Evolutionary conservation across 2,113 vertebrate species (phyloP).

Genomic region (Scophthalmus maximus): DNA sequence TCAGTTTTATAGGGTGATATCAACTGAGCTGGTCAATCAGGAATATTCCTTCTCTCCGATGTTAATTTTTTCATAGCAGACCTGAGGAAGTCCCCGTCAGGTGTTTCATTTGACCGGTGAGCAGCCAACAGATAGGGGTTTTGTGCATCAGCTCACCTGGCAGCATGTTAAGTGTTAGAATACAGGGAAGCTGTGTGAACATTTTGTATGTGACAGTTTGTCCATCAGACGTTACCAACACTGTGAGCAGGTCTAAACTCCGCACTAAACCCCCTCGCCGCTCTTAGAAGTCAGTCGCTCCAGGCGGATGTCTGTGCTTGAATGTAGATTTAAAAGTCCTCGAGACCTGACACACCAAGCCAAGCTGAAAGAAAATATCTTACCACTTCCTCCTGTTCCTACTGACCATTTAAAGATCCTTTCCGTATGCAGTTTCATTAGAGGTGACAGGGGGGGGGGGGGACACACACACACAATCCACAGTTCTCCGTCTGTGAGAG

Average conservation of each 20-base stretch:
- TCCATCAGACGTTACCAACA: not conserved
- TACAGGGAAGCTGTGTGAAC: too few relatives aligned
- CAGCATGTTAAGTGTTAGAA: too few relatives aligned
- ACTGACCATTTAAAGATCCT: not conserved
- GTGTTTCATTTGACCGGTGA: slow-evolving; percentile 13
- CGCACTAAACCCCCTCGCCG: not conserved
- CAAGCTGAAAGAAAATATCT: too few relatives aligned
- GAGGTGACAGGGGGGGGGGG: not conserved
- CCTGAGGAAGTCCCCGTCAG: slow-evolving; percentile 1
- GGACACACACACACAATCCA: too few relatives aligned
- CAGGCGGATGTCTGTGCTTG: not conserved
- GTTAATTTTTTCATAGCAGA: not conserved
- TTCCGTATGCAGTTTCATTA: not conserved
- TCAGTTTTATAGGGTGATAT: not conserved
- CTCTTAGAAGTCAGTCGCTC: not conserved
- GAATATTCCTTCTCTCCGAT: not conserved
- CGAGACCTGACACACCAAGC: not conserved
- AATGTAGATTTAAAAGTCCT: not conserved
- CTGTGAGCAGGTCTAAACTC: not conserved
- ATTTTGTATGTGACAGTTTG: not conserved
- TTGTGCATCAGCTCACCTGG: not conserved
- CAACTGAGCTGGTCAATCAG: not conserved
- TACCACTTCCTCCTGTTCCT: too few relatives aligned
- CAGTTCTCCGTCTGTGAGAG: not conserved
- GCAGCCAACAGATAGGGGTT: not conserved